Evolutionary conservation across 1,140 invertebrate species (phyloP).

Genomic region (Gonatopus flavifemur): DNA sequence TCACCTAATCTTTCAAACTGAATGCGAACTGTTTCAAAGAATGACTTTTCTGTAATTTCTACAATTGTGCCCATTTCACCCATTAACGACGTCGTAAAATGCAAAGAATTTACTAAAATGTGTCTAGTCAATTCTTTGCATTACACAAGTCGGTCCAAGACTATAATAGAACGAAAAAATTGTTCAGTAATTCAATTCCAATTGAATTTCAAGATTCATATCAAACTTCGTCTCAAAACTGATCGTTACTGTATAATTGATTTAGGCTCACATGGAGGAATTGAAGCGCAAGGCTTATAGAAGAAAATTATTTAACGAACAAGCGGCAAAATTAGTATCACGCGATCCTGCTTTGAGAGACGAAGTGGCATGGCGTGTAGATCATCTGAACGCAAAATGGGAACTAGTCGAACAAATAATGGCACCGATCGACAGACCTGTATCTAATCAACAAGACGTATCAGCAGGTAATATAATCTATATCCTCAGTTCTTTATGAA

Average conservation of each 20-base stretch:
- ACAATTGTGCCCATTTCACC: too few species aligned
- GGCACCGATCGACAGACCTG: conserved; percentile 50
- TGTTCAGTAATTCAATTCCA: too few species aligned
- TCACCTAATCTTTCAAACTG: too few species aligned
- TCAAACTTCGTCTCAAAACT: too few species aligned
- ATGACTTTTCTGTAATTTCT: too few species aligned
- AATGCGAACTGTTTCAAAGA: too few species aligned
- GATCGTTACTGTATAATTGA: conserved; percentile 9
- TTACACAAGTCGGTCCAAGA: too few species aligned
- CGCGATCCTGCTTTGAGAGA: conserved; percentile 72
- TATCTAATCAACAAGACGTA: conserved; percentile 53
- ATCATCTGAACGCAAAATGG: conserved; percentile 78
- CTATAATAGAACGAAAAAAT: too few species aligned
- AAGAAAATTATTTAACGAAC: conserved; percentile 76
- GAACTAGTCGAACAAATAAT: conserved; percentile 67
- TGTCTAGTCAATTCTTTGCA: too few species aligned
- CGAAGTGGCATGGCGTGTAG: conserved; percentile 73
- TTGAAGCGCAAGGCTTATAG: conserved; percentile 70
- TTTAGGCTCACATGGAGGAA: conserved; percentile 75
- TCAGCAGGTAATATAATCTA: conserved; percentile 47
- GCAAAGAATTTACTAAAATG: too few species aligned
- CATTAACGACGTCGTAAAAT: too few species aligned
- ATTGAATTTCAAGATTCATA: too few species aligned
- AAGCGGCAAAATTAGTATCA: conserved; percentile 71
- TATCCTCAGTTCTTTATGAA: background rate